Percentiles rank a stretch among this genome's conserved stretches.
These are phyloP conservation scores for Synaphobranchus kaupii DNA, from an alignment of 2,797 vertebrate genomes.

Conservation along the genomic window DNA sequence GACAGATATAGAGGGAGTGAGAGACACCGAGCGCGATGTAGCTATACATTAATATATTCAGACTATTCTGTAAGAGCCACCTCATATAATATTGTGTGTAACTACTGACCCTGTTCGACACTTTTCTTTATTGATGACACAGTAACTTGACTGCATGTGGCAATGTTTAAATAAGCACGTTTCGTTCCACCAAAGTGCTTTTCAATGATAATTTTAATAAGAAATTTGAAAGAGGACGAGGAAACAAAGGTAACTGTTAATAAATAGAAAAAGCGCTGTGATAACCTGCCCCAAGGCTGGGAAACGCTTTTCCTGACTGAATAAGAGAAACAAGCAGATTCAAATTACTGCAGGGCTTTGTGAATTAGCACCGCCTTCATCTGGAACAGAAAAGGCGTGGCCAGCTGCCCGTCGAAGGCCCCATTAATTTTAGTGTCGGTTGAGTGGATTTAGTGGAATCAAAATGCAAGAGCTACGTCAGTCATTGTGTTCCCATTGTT, in stretches of 20 bases:
- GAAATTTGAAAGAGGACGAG: background rate
- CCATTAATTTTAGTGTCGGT: background rate
- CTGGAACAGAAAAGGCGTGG: background rate
- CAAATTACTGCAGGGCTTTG: background rate
- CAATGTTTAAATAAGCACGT: background rate
- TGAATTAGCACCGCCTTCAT: background rate
- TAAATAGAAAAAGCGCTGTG: background rate
- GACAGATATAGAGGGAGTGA: background rate
- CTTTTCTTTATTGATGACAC: background rate
- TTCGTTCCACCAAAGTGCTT: background rate
- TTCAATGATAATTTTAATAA: background rate
- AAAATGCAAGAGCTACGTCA: background rate
- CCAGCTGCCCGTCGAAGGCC: background rate
- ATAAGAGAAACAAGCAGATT: background rate
- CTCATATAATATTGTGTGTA: background rate
- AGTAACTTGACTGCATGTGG: background rate
- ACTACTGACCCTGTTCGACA: background rate
- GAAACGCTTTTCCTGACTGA: background rate
- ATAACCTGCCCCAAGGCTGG: background rate
- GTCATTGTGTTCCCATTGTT: background rate
- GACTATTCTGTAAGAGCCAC: background rate
- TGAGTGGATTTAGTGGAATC: background rate
- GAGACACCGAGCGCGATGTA: background rate
- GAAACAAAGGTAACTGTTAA: background rate
- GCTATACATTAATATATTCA: background rate